Evolutionary conservation across 2,888 invertebrate species (phyloP).

Genomic region (Drosophila testacea): DNA sequence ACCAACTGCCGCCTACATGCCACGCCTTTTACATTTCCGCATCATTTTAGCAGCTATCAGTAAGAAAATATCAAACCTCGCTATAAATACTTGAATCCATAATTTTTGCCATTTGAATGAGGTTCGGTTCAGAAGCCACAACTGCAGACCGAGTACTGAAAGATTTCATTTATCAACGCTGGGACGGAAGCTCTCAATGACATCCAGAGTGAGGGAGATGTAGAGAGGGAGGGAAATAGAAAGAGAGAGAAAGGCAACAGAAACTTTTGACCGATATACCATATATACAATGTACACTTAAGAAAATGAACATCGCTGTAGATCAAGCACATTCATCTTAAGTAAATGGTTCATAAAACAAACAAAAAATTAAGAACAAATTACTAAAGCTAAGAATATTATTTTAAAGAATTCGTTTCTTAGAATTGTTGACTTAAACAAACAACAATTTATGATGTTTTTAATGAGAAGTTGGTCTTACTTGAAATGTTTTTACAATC

Average conservation of each 20-base stretch:
- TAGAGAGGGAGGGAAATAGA: background rate
- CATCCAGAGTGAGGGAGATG: constrained; percentile 14
- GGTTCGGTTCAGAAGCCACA: constrained; percentile 26
- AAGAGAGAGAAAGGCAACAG: constrained; percentile 5
- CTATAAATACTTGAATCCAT: constrained; percentile 39
- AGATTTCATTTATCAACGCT: constrained; percentile 70
- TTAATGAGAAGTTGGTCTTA: too few relatives aligned
- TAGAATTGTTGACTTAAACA: too few relatives aligned
- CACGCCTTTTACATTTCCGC: constrained; percentile 24
- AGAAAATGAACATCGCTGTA: too few relatives aligned
- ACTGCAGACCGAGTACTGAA: constrained; percentile 30
- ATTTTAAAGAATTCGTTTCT: too few relatives aligned
- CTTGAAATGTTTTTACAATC: too few relatives aligned
- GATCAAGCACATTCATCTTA: too few relatives aligned
- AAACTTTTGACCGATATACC: constrained; percentile 43
- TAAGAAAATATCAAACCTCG: constrained; percentile 59
- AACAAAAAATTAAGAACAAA: too few relatives aligned
- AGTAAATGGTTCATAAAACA: too few relatives aligned
- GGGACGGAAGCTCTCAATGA: constrained; percentile 72
- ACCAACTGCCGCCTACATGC: constrained; percentile 7
- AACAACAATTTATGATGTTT: too few relatives aligned
- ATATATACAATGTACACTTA: too few relatives aligned
- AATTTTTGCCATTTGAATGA: constrained; percentile 66
- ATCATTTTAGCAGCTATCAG: constrained; percentile 52
- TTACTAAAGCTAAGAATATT: too few relatives aligned